Percentiles rank a stretch among this genome's conserved stretches.
Evolutionary conservation across 2,888 invertebrate species (phyloP).

Genomic region (Bunonema sp.): DNA sequence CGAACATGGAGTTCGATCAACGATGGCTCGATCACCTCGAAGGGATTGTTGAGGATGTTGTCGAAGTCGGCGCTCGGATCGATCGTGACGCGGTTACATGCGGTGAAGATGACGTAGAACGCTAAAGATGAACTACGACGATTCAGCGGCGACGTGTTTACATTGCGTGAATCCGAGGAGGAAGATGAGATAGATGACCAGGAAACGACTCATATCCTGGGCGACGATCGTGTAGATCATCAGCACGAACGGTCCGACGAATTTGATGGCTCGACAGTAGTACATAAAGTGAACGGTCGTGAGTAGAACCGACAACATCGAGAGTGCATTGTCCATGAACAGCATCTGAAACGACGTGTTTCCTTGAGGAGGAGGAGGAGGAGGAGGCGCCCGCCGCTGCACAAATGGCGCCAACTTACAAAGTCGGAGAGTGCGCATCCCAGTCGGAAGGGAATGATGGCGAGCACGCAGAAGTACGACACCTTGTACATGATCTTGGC

Average conservation of each 20-base stretch:
- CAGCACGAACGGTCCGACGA: conserved; percentile 92
- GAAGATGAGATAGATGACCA: conserved; percentile 86
- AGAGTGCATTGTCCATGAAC: conserved; percentile 44
- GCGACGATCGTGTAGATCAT: conserved; percentile 97
- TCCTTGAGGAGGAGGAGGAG: no score
- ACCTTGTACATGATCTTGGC: conserved; percentile 65
- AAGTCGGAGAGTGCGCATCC: conserved; percentile 4
- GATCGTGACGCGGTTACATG: conserved; percentile 48
- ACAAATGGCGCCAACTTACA: background rate
- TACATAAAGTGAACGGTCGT: conserved; percentile 90
- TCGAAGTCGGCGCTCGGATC: conserved; percentile 5
- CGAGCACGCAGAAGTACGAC: conserved; percentile 11
- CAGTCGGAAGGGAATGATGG: conserved; percentile 33
- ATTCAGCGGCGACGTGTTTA: no score
- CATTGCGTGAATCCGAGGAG: conserved; percentile 89
- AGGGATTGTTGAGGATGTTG: no score
- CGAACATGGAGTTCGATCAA: no score
- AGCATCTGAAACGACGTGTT: no score
- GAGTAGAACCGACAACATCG: conserved; percentile 79
- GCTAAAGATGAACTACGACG: conserved; percentile 2
- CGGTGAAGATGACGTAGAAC: conserved; percentile 74
- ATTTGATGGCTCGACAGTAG: conserved; percentile 65
- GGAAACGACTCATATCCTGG: conserved; percentile 83
- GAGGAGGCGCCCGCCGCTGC: no score
- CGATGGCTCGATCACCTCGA: no score